Base-by-base conservation (phyloP, 1,140 invertebrate genomes). In the Pachyrhynchus sulphureomaculatus region DNA sequence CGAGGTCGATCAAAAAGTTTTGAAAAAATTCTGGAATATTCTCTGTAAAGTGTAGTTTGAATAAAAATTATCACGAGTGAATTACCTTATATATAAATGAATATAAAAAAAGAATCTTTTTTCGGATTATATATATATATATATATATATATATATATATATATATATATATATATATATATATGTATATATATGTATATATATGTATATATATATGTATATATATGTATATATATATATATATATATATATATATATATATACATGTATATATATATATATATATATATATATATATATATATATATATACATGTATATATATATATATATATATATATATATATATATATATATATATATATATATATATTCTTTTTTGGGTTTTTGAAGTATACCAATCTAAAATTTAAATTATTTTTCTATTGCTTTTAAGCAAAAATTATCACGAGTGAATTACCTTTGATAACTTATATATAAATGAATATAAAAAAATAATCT, bases 111-210 rank as follows among this genome's bases (percentile, higher is more conserved):
- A 26, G 3, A 4, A 26, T 8, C 8, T 26, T 26, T 26, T 26
- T 26, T 26, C 24, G 24, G 3, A 26, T 26, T 37, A 37, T 37
- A 37, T 37, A 37, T 37, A 37, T 37, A 37, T 37, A 37, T 37
- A 37, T 37, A 37, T 37, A 37, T 37, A 17, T 37, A 37, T 37
- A 37, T 37, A 37, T 37, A 37, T 37, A 37, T 37, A 37, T 37
- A 37, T 37, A 37, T 37, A 37, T 37, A 37, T 37, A 37, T 37
- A 37, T 37, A 37, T 37, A 37, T 37, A 37, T 37, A 37, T 37
- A 37, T 37, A 37, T 37, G 12, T 37, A 37, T 37, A 37, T 37
- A 37, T 37, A 4, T 4, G 2, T 37, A 17, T 37, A 37, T 37
- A 37, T 37, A 37, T 37, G 12, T 37, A 37, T 37, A 37, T 37